Percentiles rank a stretch among this genome's conserved stretches.
Conservation (phyloP, 2,888 invertebrate species). For the Drosophila trichaetosa region DNA sequence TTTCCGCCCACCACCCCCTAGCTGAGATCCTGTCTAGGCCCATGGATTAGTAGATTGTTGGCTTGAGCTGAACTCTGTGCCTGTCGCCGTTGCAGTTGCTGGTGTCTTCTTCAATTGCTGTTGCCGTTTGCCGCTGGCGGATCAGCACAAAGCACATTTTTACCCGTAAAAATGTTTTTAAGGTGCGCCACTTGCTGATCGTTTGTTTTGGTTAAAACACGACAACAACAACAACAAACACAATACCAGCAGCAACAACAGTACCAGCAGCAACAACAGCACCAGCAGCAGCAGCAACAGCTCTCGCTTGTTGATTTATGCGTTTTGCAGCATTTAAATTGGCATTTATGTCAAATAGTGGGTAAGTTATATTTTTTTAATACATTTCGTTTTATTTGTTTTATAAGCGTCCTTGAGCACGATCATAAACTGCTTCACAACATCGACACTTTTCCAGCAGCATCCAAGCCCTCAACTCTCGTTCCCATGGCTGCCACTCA, state of each 20-base stretch:
- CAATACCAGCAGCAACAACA: constrained; percentile 32
- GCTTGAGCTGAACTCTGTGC: constrained; percentile 3
- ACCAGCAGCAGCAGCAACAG: constrained; percentile 19
- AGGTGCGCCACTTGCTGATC: constrained; percentile 81
- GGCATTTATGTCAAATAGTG: constrained; percentile 80
- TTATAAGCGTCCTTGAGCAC: constrained; percentile 74
- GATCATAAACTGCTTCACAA: constrained; percentile 47
- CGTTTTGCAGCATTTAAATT: constrained; percentile 82
- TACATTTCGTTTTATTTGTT: constrained; percentile 80
- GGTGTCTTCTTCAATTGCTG: constrained; percentile 75
- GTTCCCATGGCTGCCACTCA: constrained; percentile 69
- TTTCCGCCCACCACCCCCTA: not conserved
- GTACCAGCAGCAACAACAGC: constrained; percentile 15
- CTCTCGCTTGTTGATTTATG: constrained; percentile 73
- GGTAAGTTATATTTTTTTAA: constrained; percentile 77
- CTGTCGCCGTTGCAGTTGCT: constrained; percentile 19
- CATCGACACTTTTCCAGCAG: constrained; percentile 77
- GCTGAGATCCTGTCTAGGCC: not conserved
- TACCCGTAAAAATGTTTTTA: constrained; percentile 53
- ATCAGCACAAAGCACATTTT: constrained; percentile 30
- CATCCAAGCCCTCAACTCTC: constrained; percentile 52
- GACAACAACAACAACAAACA: constrained; percentile 47
- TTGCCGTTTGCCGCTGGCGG: constrained; percentile 38
- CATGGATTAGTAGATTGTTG: not conserved
- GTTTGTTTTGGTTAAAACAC: constrained; percentile 71